Evolutionary conservation across 2,797 vertebrate species (phyloP).

Genomic region (Apodemus agrarius): DNA sequence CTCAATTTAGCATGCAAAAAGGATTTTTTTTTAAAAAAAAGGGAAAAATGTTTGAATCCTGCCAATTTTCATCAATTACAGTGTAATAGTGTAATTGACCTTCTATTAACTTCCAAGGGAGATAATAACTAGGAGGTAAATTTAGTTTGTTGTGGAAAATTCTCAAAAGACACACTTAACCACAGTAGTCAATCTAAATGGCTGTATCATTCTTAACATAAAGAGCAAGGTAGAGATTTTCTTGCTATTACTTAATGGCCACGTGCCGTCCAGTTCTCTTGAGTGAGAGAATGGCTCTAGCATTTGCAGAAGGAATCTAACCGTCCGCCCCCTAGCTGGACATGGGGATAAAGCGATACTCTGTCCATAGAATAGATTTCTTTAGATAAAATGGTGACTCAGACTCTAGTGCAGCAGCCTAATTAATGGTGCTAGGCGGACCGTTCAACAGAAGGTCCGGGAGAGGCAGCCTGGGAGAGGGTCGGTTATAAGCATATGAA

Average conservation of each 20-base stretch:
- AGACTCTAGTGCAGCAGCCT: not conserved
- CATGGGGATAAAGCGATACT: not conserved
- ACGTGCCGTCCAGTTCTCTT: not conserved
- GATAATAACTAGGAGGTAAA: conserved; percentile 64
- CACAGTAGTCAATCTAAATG: conserved; percentile 26
- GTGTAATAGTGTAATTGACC: conserved; percentile 63
- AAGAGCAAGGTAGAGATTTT: conserved; percentile 40
- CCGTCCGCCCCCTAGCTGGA: not conserved
- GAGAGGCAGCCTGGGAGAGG: not conserved
- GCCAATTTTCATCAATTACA: conserved; percentile 39
- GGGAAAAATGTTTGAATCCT: conserved; percentile 32
- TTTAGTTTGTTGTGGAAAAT: conserved; percentile 62
- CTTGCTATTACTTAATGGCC: not conserved
- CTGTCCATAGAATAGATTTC: not conserved
- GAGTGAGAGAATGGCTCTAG: not conserved
- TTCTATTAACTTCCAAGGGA: conserved; percentile 73
- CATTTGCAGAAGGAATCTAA: not conserved
- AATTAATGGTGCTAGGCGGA: not conserved
- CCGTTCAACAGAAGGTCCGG: not conserved
- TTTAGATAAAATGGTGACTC: not conserved
- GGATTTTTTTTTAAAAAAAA: not conserved
- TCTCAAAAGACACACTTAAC: conserved; percentile 60
- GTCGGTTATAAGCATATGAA: not conserved
- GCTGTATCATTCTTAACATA: not conserved
- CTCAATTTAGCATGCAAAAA: not conserved